Conservation (phyloP, 2,113 vertebrate species). For the Sceloporus undulatus region DNA sequence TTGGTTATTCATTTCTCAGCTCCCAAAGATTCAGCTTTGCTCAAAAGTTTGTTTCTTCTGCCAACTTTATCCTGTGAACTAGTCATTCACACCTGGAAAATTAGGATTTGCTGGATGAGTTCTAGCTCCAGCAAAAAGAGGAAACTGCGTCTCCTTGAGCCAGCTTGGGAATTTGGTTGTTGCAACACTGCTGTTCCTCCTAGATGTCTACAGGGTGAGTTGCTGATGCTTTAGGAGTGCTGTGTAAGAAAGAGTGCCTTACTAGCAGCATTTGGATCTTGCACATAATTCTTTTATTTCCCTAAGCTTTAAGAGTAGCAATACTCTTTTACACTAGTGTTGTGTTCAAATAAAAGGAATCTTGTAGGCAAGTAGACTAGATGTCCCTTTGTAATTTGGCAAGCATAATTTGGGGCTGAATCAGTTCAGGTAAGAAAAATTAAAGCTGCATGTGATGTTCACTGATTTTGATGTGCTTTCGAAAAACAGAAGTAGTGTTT, state of each 20-base stretch:
- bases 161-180: too few species aligned
- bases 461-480: not conserved
- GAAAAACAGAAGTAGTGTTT: not conserved
- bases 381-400: not conserved
- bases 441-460: not conserved
- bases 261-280: not conserved
- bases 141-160: too few species aligned
- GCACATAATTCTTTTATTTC: not conserved
- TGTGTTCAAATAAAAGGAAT: not conserved
- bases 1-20: slow-evolving; percentile 10
- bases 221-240: not conserved
- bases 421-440: not conserved
- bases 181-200: too few species aligned
- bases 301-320: not conserved
- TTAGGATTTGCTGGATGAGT: not conserved
- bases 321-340: not conserved
- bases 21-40: not conserved
- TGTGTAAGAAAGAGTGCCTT: not conserved
- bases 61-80: not conserved
- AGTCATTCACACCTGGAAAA: not conserved
- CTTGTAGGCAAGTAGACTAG: not conserved
- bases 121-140: not conserved
- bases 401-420: not conserved
- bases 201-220: too few species aligned
- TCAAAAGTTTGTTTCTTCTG: not conserved